Conservation (phyloP, 2,888 invertebrate species). For the Drosophila diplacantha region DNA sequence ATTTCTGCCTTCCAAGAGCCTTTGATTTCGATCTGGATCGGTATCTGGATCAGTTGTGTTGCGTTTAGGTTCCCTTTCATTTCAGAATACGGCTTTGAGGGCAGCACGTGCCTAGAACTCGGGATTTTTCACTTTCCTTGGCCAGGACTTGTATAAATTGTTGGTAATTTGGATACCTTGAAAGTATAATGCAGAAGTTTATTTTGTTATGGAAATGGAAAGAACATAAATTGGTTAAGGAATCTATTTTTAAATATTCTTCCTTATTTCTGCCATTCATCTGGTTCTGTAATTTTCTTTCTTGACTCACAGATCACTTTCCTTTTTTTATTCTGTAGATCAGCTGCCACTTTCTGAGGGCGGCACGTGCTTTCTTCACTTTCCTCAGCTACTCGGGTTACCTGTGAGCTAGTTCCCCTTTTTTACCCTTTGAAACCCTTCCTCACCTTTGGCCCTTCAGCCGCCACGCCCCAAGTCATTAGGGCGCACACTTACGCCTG, state of each 20-base stretch:
- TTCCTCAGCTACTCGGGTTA: constrained; percentile 56
- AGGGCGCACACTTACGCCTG: constrained; percentile 60
- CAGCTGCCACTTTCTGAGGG: constrained; percentile 45
- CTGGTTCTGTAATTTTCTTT: neutral
- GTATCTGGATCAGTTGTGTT: constrained; percentile 24
- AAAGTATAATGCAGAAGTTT: neutral
- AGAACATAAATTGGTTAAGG: neutral
- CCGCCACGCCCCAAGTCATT: constrained; percentile 59
- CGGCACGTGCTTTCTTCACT: constrained; percentile 67
- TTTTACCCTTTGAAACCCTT: constrained; percentile 46
- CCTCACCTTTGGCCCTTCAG: constrained; percentile 35
- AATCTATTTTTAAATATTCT: neutral
- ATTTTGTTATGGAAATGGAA: neutral
- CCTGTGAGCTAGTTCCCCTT: constrained; percentile 26
- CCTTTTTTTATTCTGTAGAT: constrained; percentile 1
- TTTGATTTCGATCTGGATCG: constrained; percentile 33
- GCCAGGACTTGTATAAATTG: neutral
- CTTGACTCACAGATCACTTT: constrained; percentile 11
- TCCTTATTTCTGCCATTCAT: neutral
- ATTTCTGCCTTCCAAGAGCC: constrained; percentile 43
- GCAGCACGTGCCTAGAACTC: constrained; percentile 31
- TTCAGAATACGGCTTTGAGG: constrained; percentile 4
- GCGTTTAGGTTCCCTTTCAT: constrained; percentile 43
- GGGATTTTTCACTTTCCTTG: constrained; percentile 1
- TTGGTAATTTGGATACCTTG: neutral